phyloP scores from a whole-genome alignment of 2,888 invertebrate genomes.

The Eupeodes latifasciatus region DNA sequence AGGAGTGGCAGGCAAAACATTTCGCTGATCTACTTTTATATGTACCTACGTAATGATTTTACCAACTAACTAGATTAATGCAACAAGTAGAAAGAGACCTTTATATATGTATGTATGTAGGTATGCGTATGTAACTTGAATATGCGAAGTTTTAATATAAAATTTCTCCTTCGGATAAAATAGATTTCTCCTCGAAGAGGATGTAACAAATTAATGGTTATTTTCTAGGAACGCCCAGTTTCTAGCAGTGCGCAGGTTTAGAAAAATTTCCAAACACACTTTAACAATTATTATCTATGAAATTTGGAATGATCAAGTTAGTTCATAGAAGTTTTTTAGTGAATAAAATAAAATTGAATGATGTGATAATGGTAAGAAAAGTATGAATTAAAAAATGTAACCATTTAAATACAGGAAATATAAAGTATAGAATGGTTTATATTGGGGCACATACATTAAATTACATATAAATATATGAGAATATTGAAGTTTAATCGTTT shows the following conservation, averaged over 20 bases:
- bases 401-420: no score
- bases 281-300: not conserved
- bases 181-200: constrained; percentile 48
- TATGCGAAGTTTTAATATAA: not conserved
- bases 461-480: no score
- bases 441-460: no score
- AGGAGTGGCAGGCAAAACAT: constrained; percentile 35
- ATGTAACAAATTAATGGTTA: constrained; percentile 34
- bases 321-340: not conserved
- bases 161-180: constrained; percentile 70
- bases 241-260: constrained; percentile 57
- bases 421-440: no score
- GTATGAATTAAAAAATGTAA: no score
- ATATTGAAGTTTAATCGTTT: no score
- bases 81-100: no score
- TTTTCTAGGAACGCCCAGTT: constrained; percentile 60
- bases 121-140: not conserved
- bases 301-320: not conserved
- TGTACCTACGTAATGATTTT: constrained; percentile 19
- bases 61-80: constrained; percentile 14
- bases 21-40: constrained; percentile 56
- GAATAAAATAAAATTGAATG: not conserved
- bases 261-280: not conserved
- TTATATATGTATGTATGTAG: no score
- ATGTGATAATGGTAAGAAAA: not conserved